Percentiles rank a stretch among this genome's conserved stretches.
phyloP scores from a whole-genome alignment of 1,140 invertebrate genomes.

The Drosophila littoralis region DNA sequence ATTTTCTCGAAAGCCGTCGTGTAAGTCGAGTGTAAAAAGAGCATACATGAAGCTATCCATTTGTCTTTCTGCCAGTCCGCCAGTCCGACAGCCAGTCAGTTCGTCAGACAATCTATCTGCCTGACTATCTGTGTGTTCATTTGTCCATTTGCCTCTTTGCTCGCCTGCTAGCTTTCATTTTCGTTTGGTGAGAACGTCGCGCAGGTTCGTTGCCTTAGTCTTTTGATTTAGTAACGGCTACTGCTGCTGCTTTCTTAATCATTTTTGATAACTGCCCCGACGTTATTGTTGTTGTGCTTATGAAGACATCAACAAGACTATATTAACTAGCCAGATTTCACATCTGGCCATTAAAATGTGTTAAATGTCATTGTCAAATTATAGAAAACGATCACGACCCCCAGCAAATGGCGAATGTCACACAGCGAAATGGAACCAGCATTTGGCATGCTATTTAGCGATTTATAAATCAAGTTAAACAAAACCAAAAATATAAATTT shows the following conservation, averaged over 20 bases:
- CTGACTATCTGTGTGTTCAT: slow-evolving; percentile 37
- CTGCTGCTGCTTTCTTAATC: slow-evolving; percentile 56
- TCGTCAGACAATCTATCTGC: slow-evolving; percentile 39
- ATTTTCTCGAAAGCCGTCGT: slow-evolving; percentile 71
- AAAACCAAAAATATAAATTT: slow-evolving; percentile 45
- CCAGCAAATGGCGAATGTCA: slow-evolving; percentile 21
- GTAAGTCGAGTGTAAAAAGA: slow-evolving; percentile 78
- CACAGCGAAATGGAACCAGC: slow-evolving; percentile 38
- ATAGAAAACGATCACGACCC: slow-evolving; percentile 42
- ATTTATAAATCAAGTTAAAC: slow-evolving; percentile 44
- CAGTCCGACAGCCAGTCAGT: slow-evolving; percentile 25
- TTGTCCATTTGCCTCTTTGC: slow-evolving; percentile 22
- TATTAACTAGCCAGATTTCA: slow-evolving; percentile 65
- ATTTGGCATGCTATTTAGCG: slow-evolving; percentile 34
- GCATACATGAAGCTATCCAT: slow-evolving; percentile 61
- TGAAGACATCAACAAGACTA: slow-evolving; percentile 54
- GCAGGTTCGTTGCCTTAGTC: slow-evolving; percentile 66
- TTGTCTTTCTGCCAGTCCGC: slow-evolving; percentile 30
- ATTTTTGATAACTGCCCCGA: slow-evolving; percentile 48
- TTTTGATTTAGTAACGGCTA: slow-evolving; percentile 56
- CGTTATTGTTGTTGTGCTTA: slow-evolving; percentile 42
- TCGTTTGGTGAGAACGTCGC: slow-evolving; percentile 70
- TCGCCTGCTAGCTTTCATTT: slow-evolving; percentile 65
- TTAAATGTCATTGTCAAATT: slow-evolving; percentile 67
- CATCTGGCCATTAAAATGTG: slow-evolving; percentile 64